phyloP scores from a whole-genome alignment of 2,888 invertebrate genomes.

The Steromphala cineraria region DNA sequence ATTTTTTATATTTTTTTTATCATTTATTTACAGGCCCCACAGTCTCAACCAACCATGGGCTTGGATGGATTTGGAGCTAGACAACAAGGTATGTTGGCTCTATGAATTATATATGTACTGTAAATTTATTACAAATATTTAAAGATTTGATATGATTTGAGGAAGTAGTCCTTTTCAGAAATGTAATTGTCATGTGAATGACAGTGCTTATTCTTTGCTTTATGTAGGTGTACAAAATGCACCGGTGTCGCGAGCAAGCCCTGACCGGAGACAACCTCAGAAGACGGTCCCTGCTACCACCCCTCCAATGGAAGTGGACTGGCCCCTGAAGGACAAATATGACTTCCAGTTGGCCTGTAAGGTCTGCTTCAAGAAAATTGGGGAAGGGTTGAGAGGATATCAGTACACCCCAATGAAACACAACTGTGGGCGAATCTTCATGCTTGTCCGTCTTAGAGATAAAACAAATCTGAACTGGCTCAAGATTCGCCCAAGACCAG shows the following conservation, averaged over 20 bases:
- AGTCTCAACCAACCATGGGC: background rate
- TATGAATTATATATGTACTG: no score
- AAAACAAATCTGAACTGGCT: conserved; percentile 56
- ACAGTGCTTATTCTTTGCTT: no score
- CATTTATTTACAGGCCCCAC: background rate
- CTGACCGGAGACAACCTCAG: conserved; percentile 21
- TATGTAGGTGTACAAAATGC: no score
- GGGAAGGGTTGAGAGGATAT: conserved; percentile 61
- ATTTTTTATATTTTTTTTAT: no score
- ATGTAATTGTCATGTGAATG: no score
- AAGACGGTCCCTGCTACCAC: background rate
- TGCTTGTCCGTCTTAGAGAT: conserved; percentile 52
- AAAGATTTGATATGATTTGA: no score
- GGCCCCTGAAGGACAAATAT: conserved; percentile 56
- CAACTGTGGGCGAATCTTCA: conserved; percentile 51
- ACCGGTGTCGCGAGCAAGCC: background rate
- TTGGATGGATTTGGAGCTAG: background rate
- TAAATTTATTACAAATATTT: no score
- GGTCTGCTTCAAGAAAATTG: conserved; percentile 59
- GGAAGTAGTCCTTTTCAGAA: no score
- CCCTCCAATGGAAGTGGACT: conserved; percentile 33
- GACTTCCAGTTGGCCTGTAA: conserved; percentile 63
- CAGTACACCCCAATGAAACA: conserved; percentile 44
- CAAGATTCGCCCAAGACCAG: conserved; percentile 58
- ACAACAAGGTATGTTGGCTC: no score